Evolutionary conservation across 2,113 vertebrate species (phyloP), one percentile per base, ranked within the genome.

Genomic region (Dascyllus trimaculatus): DNA sequence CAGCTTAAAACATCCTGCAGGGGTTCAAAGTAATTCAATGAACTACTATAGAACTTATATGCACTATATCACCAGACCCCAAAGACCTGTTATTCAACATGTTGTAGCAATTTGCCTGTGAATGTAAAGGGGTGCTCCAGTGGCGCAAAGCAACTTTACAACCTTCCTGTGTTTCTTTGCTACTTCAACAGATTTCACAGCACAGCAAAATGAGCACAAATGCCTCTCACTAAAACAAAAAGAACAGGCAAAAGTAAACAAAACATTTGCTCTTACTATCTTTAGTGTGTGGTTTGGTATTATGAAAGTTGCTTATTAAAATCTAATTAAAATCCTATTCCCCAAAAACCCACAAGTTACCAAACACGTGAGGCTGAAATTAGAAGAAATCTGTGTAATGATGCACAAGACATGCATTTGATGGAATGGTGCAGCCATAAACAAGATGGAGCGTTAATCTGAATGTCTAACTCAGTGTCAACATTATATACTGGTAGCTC

Each of bases 91-190:
- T 62, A 72, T 69, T 65, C 64, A 85, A 83, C 87, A 91, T 81
- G 68, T 51, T 91, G 83, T 35, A 84, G 84, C 73, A 90, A 91
- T 91, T 80, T 82, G 46, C 69, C 54, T 35, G 26, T 75, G 78
- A 71, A 80, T 57, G 22, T 70, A 79, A 74, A 54, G 56, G n/a
- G 81, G 53, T 11, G 18, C 29, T 68, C 53, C 58, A 58, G n/a
- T 35, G 57, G 11, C 67, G 45, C 48, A 58, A 40, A 53, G 71
- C 15, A 51, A 64, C 69, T 83, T 85, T 71, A 82, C 77, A 74
- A 49, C 29, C 59, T 76, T 38, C 15, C 13, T 11, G 46, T 38
- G 53, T 59, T 71, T 17, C 59, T 63, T 25, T 71, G 38, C 45
- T 75, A 51, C 79, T 58, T 65, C 26, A 76, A 74, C 59, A 72